phyloP scores from a whole-genome alignment of 2,113 vertebrate species.

The Campylomormyrus numenius region DNA sequence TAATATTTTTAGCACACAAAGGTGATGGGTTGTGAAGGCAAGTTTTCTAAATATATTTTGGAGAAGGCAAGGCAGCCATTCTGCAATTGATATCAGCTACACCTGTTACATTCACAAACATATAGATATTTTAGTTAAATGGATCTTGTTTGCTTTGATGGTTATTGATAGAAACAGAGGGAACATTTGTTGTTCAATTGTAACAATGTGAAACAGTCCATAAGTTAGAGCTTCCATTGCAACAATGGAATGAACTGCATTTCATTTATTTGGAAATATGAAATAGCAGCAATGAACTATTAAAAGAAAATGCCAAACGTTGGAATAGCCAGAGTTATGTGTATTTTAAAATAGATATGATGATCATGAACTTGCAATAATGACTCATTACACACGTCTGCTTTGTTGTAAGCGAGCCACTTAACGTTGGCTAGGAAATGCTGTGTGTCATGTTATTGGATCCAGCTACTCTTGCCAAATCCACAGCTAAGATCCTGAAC shows the following conservation, averaged over 20 bases:
- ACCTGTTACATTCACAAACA: background rate
- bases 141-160: background rate
- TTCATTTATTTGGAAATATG: background rate
- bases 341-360: background rate
- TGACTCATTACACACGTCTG: background rate
- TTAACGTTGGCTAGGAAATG: background rate
- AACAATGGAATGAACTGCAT: background rate
- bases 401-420: background rate
- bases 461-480: background rate
- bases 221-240: background rate
- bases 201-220: background rate
- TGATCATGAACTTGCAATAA: background rate
- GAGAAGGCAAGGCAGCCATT: background rate
- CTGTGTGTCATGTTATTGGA: background rate
- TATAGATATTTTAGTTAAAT: background rate
- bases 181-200: background rate
- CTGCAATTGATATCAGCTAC: background rate
- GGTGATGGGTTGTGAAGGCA: background rate
- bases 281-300: background rate
- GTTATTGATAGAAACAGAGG: background rate
- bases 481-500: background rate
- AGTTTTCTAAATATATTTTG: background rate
- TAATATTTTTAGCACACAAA: background rate
- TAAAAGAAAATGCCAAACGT: background rate
- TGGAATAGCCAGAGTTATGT: background rate